These are phyloP conservation scores for Eristalis tenax DNA, from an alignment of 2,888 invertebrate genomes.

Conservation along the genomic window DNA sequence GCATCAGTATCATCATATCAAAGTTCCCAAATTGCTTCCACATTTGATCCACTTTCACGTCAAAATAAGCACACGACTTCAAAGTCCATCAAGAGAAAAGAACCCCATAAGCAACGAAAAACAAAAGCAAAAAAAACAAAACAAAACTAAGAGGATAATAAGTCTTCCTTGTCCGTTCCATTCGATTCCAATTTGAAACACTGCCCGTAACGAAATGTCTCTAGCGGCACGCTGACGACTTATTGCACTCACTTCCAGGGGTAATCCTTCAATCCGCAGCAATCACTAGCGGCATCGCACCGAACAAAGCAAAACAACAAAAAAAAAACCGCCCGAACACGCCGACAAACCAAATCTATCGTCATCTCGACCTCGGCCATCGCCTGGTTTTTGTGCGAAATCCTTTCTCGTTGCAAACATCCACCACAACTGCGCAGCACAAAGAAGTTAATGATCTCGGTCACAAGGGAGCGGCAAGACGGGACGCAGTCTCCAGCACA, in stretches of 20 bases:
- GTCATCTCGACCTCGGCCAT: background rate
- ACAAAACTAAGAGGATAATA: background rate
- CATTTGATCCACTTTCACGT: too few relatives aligned
- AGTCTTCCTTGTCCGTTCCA: background rate
- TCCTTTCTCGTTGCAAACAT: background rate
- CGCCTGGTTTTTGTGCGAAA: background rate
- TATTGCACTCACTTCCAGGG: slow-evolving; percentile 23
- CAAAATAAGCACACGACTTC: background rate
- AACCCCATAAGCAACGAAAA: background rate
- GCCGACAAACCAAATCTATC: background rate
- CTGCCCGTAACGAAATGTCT: slow-evolving; percentile 1
- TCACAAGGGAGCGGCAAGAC: background rate
- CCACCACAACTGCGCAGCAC: slow-evolving; percentile 51
- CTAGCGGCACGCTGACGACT: slow-evolving; percentile 2
- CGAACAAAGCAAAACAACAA: background rate
- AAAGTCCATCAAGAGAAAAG: background rate
- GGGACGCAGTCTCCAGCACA: background rate
- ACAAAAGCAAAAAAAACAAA: background rate
- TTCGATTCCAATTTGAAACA: background rate
- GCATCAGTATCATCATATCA: too few relatives aligned
- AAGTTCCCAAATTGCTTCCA: too few relatives aligned
- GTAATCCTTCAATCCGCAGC: background rate
- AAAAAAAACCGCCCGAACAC: background rate
- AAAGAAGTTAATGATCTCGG: slow-evolving; percentile 40
- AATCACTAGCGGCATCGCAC: background rate